Evolutionary conservation across 2,113 vertebrate species (phyloP).

Genomic region (Brachyhypopomus gauderio): DNA sequence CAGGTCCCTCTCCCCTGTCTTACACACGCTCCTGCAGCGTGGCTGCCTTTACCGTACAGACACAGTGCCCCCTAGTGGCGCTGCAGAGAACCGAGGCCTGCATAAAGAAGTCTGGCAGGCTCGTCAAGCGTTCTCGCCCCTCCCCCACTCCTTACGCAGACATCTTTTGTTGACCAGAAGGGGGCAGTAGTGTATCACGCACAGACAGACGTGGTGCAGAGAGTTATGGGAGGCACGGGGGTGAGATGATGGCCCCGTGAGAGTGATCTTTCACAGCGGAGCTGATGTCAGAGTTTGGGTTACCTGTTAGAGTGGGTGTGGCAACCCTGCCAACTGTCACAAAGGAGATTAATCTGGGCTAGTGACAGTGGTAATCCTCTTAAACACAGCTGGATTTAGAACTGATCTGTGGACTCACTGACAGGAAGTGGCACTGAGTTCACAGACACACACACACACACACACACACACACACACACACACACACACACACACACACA

Average conservation of each 20-base stretch:
- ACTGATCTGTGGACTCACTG: conserved; percentile 56
- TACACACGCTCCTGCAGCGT: not conserved
- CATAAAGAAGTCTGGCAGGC: too few species aligned
- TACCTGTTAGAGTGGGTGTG: not conserved
- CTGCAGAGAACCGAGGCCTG: not conserved
- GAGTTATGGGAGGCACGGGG: too few species aligned
- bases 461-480: conserved; percentile 7
- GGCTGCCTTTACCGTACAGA: conserved; percentile 47
- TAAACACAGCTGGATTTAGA: conserved; percentile 67
- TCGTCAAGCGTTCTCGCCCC: not conserved
- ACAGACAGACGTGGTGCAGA: conserved; percentile 7
- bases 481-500: conserved; percentile 17
- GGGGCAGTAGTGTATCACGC: conserved; percentile 70
- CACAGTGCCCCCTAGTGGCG: conserved; percentile 80
- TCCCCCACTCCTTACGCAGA: conserved; percentile 50
- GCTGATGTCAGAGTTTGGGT: not conserved
- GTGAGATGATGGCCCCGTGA: not conserved
- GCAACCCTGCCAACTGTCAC: not conserved
- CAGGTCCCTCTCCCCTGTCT: not conserved
- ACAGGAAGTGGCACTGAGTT: conserved; percentile 20
- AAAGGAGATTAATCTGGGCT: conserved; percentile 68
- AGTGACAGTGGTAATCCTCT: conserved; percentile 69
- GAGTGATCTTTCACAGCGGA: not conserved
- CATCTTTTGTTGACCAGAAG: conserved; percentile 63
- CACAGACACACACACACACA: conserved; percentile 4